Evolutionary conservation across 2,797 vertebrate genomes (phyloP).

Genomic region (Argya squamiceps): DNA sequence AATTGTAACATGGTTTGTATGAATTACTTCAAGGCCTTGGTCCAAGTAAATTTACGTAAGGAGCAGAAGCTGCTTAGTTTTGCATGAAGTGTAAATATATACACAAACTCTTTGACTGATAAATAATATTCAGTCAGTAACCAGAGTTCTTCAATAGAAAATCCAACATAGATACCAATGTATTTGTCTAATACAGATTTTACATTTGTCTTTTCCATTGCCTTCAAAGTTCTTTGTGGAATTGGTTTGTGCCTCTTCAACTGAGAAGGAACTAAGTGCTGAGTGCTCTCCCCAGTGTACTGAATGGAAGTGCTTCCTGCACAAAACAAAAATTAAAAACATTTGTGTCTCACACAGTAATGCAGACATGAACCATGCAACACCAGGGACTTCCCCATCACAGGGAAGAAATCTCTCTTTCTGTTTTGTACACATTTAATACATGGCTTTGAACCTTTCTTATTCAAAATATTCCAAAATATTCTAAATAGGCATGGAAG

Average conservation of each 20-base stretch:
- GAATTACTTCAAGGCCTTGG: not conserved
- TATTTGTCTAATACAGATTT: not conserved
- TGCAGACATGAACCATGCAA: not conserved
- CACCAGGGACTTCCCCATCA: not conserved
- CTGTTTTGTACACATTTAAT: not conserved
- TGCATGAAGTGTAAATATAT: not conserved
- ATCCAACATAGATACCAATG: not conserved
- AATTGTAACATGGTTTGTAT: not conserved
- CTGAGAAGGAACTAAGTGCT: not conserved
- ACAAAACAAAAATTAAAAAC: not conserved
- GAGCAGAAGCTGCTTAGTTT: not conserved
- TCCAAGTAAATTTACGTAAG: not conserved
- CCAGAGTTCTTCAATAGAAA: not conserved
- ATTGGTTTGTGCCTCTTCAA: not conserved
- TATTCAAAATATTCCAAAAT: not conserved
- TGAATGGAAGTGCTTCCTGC: not conserved
- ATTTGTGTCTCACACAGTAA: not conserved
- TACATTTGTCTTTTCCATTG: not conserved
- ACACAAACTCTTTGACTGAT: not conserved
- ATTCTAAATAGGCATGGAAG: not conserved
- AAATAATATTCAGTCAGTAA: not conserved
- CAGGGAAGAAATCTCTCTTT: not conserved
- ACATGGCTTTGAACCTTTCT: not conserved
- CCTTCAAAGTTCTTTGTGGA: not conserved
- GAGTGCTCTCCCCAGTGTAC: not conserved